Evolutionary conservation across 2,888 invertebrate species (phyloP).

Genomic region (Mayetiola destructor): DNA sequence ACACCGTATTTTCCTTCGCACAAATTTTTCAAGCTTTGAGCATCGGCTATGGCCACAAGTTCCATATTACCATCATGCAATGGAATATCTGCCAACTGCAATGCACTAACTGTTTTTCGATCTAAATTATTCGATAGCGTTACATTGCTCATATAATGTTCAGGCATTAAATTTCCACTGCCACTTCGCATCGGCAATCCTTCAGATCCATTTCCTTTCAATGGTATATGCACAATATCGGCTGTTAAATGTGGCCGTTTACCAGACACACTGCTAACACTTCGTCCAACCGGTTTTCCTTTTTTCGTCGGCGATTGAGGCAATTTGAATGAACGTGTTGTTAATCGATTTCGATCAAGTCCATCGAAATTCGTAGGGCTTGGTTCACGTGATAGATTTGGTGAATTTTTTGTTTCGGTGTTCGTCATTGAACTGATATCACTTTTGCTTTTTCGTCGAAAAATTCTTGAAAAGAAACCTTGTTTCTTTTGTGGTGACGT

Average conservation of each 20-base stretch:
- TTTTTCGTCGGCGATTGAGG: conserved; percentile 33
- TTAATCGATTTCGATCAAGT: conserved; percentile 28
- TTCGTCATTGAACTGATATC: conserved; percentile 26
- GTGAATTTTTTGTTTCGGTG: neutral
- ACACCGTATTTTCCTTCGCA: conserved; percentile 35
- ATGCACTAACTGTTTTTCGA: conserved; percentile 33
- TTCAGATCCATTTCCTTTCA: conserved; percentile 43
- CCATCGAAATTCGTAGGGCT: conserved; percentile 27
- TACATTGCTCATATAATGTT: conserved; percentile 33
- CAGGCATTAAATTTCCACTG: conserved; percentile 33
- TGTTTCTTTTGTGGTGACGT: conserved; percentile 46
- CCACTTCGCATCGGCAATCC: conserved; percentile 32
- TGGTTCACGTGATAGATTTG: conserved; percentile 27
- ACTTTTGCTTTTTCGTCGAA: conserved; percentile 41
- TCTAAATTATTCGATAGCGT: conserved; percentile 32
- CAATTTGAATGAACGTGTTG: conserved; percentile 28
- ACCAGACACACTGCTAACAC: conserved; percentile 47
- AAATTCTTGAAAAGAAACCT: conserved; percentile 48
- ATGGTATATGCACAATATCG: conserved; percentile 49
- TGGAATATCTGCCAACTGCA: conserved; percentile 35
- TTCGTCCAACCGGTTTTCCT: conserved; percentile 41
- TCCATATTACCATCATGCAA: conserved; percentile 40
- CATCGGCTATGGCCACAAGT: conserved; percentile 40
- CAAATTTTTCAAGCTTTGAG: conserved; percentile 33
- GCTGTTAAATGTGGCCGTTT: conserved; percentile 40